These are phyloP conservation scores for Halesus radiatus DNA, from an alignment of 1,140 invertebrate species.

Conservation along the genomic window DNA sequence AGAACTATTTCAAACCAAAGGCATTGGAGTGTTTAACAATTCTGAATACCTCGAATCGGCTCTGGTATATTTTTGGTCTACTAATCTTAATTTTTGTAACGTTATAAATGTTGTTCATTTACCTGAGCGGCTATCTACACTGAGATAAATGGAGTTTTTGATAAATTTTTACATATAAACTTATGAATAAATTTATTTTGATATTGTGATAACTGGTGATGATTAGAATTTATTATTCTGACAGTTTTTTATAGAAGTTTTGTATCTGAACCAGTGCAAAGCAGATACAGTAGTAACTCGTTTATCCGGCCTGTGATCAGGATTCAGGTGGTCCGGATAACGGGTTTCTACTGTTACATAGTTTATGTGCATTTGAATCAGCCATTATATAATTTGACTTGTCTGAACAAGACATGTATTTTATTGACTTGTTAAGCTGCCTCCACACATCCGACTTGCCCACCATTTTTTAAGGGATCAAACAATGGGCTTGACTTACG, in stretches of 20 bases:
- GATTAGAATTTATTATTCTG: slow-evolving; percentile 41
- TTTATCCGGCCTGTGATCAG: too few relatives aligned
- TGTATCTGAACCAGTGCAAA: slow-evolving; percentile 24
- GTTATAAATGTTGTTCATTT: slow-evolving; percentile 31
- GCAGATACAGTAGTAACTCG: background rate
- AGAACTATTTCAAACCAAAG: too few relatives aligned
- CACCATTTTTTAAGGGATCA: too few relatives aligned
- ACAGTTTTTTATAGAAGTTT: slow-evolving; percentile 18
- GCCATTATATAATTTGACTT: slow-evolving; percentile 33
- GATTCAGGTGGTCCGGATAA: too few relatives aligned
- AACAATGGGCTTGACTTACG: too few relatives aligned
- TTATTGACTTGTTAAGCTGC: too few relatives aligned
- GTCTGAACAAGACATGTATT: slow-evolving; percentile 17
- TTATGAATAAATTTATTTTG: slow-evolving; percentile 47
- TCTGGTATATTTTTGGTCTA: slow-evolving; percentile 42
- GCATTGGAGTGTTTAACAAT: too few relatives aligned
- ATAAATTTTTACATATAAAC: slow-evolving; percentile 49
- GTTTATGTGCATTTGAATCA: slow-evolving; percentile 32
- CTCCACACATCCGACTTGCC: too few relatives aligned
- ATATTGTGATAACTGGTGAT: slow-evolving; percentile 45
- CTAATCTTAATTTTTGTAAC: slow-evolving; percentile 46
- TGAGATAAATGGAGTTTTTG: slow-evolving; percentile 35
- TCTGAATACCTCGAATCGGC: background rate
- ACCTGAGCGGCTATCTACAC: slow-evolving; percentile 17
- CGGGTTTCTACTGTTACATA: background rate